Conservation (phyloP, 2,888 invertebrate genomes). For the Luperina nickerlii region DNA sequence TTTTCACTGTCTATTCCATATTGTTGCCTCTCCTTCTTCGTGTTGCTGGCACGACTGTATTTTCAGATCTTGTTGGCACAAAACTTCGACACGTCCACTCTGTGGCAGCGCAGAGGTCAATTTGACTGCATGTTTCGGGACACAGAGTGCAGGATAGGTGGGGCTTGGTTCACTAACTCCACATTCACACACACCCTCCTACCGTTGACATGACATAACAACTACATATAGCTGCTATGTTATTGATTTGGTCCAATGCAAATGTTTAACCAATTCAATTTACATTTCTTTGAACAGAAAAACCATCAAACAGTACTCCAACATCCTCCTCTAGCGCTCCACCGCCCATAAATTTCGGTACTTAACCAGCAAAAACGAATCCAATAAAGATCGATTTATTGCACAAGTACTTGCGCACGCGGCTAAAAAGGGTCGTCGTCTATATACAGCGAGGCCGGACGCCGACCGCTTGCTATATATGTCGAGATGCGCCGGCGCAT, state of each 20-base stretch:
- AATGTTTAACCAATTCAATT: not conserved
- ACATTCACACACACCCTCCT: not conserved
- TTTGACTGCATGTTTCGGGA: not conserved
- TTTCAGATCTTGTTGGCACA: too few relatives aligned
- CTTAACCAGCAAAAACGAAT: constrained; percentile 58
- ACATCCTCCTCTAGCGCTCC: constrained; percentile 30
- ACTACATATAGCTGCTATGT: not conserved
- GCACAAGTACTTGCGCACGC: constrained; percentile 55
- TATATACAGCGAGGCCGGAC: constrained; percentile 83
- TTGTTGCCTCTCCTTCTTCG: not conserved
- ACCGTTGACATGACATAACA: too few relatives aligned
- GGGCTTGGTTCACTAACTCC: not conserved
- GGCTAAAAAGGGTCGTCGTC: constrained; percentile 72
- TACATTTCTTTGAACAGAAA: constrained; percentile 5
- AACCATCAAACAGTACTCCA: constrained; percentile 5
- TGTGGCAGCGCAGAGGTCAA: not conserved
- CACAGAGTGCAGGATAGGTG: not conserved
- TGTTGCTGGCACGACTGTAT: too few relatives aligned
- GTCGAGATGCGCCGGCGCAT: constrained; percentile 83
- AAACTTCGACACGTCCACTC: not conserved
- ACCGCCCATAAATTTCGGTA: constrained; percentile 57
- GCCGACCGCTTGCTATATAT: constrained; percentile 78
- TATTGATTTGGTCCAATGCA: not conserved
- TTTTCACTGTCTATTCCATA: not conserved
- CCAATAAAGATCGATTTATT: constrained; percentile 60